Evolutionary conservation across 2,888 invertebrate species (phyloP), one percentile per base, ranked within the genome.

Genomic region (Atrina japonica): DNA sequence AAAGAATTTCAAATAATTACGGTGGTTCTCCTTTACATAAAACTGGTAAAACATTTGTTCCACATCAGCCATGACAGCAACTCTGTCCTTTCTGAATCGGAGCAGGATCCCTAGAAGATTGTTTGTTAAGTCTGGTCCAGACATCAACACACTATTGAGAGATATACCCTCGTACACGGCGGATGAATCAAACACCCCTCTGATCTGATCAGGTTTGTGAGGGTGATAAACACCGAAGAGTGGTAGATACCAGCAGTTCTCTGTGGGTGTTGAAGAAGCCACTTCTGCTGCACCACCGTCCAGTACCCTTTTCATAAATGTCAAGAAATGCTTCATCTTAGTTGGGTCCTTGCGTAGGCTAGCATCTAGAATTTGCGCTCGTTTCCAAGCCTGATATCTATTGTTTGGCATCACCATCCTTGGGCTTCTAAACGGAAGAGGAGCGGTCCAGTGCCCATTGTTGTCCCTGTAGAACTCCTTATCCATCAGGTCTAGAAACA

Each of bases 31-130:
- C n/a, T 52, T 55, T 9, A 74, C 74, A n/a, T 40, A 43, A 35
- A 74, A 70, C 18, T 58, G 56, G 53, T 70, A 64, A 43, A 76
- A 76, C 76, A 76, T 75, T 25, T 70, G 73, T 52, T 75, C 30
- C n/a, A 75, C 64, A 65, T 76, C 67, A 7, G 53, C 63, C 14
- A 64, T 65, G 11, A 77, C 27, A 3, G 71, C 75, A 23, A 66
- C 41, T 9, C 7, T 14, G 18, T 77, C 61, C 41, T 61, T 29
- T 21, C 77, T 53, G 52, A 77, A 77, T 21, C 75, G 53, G 21
- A 70, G n/a, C 6, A 77, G 53, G 21, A 72, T 59, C 14, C 73
- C 70, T 27, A 76, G 25, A 11, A 77, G 67, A 49, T 55, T 70
- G 66, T 77, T 77, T 7, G 64, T 66, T 18, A 66, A 45, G 55